Evolutionary conservation across 1,140 invertebrate species (phyloP).

Genomic region (Mycetomoellerius zeteki): DNA sequence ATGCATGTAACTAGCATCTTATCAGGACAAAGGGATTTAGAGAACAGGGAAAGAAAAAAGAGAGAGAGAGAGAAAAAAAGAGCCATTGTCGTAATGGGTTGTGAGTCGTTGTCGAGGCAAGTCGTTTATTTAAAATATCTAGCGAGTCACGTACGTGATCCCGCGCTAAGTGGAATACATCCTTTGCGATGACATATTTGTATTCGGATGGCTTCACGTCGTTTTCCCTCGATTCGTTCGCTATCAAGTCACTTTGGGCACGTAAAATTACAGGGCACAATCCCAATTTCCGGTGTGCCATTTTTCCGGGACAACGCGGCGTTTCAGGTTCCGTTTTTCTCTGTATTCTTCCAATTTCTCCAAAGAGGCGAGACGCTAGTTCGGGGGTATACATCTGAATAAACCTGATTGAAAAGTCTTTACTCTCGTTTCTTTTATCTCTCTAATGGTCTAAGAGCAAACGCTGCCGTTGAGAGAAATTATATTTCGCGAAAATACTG

Average conservation of each 20-base stretch:
- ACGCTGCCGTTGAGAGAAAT: conserved; percentile 12
- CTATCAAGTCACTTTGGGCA: conserved; percentile 62
- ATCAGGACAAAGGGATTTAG: too few species aligned
- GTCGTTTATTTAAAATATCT: conserved; percentile 21
- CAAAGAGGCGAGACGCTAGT: background rate
- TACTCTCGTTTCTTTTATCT: conserved; percentile 42
- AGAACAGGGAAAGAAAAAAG: too few species aligned
- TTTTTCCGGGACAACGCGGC: conserved; percentile 62
- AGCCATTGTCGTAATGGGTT: too few species aligned
- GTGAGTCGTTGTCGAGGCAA: too few species aligned
- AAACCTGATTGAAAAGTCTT: conserved; percentile 56
- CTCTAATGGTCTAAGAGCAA: conserved; percentile 48
- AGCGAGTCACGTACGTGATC: conserved; percentile 27
- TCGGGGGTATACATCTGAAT: conserved; percentile 22
- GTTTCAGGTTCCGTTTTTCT: conserved; percentile 68
- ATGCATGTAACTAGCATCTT: too few species aligned
- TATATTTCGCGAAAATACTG: conserved; percentile 37
- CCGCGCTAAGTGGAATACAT: conserved; percentile 27
- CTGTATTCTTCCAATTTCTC: conserved; percentile 44
- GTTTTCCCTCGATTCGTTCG: conserved; percentile 39
- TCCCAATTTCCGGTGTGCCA: conserved; percentile 67
- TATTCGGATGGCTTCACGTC: conserved; percentile 43
- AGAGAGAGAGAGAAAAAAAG: too few species aligned
- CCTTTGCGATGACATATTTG: conserved; percentile 57
- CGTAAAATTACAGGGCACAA: conserved; percentile 68